Conservation (phyloP, 53 echinoderm and acorn worm genomes). For the Astropecten irregularis region DNA sequence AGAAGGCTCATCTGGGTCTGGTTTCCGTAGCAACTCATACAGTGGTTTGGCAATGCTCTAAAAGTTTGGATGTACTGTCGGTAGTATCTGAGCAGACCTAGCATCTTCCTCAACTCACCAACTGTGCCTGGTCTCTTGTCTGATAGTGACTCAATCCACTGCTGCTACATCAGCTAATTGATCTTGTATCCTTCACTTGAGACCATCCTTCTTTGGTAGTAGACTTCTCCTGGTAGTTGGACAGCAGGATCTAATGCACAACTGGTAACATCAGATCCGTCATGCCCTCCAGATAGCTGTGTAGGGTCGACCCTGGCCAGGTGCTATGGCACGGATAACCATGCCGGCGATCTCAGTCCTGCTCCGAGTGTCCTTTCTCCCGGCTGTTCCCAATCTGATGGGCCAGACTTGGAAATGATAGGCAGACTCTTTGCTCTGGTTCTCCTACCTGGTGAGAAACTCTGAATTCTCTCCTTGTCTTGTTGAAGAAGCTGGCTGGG, state of each 20-base stretch:
- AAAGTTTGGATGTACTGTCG: too few relatives aligned
- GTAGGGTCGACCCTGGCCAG: constrained; percentile 20
- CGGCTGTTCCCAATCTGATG: background rate
- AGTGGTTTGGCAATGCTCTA: constrained; percentile 58
- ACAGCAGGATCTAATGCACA: constrained; percentile 34
- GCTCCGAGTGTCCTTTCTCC: constrained; percentile 18
- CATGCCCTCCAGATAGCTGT: constrained; percentile 65
- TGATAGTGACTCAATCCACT: constrained; percentile 24
- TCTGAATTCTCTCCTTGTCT: background rate
- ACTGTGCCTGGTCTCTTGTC: constrained; percentile 43
- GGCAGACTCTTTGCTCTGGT: background rate
- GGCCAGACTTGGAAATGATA: background rate
- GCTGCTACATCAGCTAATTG: constrained; percentile 49
- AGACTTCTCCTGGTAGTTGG: constrained; percentile 63
- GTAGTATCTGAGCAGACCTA: constrained; percentile 64
- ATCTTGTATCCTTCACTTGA: constrained; percentile 36
- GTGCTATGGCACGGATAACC: constrained; percentile 61
- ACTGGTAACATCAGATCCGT: constrained; percentile 25
- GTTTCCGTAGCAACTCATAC: constrained; percentile 26
- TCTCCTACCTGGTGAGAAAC: background rate
- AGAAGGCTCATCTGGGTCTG: background rate
- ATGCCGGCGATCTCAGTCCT: constrained; percentile 47
- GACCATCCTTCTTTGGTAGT: constrained; percentile 53
- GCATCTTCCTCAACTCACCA: constrained; percentile 54
- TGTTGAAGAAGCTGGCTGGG: background rate